Base-by-base conservation (phyloP, 2,888 invertebrate genomes). In the Mylabris sibirica region DNA sequence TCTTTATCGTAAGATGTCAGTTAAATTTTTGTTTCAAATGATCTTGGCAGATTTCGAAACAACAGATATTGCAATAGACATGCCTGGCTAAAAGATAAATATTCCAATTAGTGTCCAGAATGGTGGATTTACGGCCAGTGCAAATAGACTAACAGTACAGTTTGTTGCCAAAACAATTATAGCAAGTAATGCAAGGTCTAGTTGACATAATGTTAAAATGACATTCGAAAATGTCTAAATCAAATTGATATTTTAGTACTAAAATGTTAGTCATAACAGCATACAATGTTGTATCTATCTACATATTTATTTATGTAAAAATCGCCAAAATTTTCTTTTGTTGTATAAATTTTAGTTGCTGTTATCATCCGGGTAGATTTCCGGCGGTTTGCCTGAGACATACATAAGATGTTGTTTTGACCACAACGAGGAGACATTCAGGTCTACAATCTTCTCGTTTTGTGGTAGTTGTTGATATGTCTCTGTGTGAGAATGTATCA, bases 91-190 rank as follows among this genome's bases (percentile, higher is more conserved):
- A 49, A 62, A 66, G 66, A 71, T 71, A 68, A 71, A 71, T 68
- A 68, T 66, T 60, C 71, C 68, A 71, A 71, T 71, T 71, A 71
- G 71, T 71, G 67, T 67, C 68, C 64, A 64, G 61, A 61, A 64
- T 71, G 66, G 65, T 41, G 61, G 64, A 71, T 71, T 71, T 67
- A 71, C 64, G n/a, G 57, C 49, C 38, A 60, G 64, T 67, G 68
- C 71, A 71, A 71, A 71, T 71, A 71, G 68, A 71, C 70, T 62
- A 70, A 62, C 67, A 71, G 65, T 71, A 68, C 62, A 59, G 59
- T 60, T 64, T 72, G 68, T 68, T 73, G 73, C 72, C 73, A 74
- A 74, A 73, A 72, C 73, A 70, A 72, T 74, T 72, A 74, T 69
- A 72, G 70, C 72, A 74, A 74, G 72, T 74, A 72, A 73, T 73